A percentile compares a stretch with the other conserved stretches of the same genome.
Conservation (phyloP, 2,888 invertebrate genomes). For the Drosophila dives region DNA sequence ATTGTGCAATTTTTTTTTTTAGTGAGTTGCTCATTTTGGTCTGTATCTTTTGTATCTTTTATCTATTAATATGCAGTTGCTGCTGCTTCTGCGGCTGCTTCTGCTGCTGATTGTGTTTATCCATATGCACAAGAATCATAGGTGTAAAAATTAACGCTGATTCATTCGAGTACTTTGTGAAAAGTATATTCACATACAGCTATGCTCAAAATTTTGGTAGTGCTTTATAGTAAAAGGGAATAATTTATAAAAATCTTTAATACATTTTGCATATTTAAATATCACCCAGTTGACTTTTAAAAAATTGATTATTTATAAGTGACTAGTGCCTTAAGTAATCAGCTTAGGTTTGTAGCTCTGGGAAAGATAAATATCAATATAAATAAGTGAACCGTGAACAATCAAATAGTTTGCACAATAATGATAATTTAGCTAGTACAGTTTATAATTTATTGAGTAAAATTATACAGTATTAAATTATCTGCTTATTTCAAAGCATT, state of each 20-base stretch:
- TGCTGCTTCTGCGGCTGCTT: constrained; percentile 9
- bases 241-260: not conserved
- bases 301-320: not conserved
- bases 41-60: constrained; percentile 31
- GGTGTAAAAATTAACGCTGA: constrained; percentile 75
- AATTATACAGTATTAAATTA: not conserved
- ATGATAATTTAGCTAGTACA: not conserved
- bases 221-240: not conserved
- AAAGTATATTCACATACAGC: constrained; percentile 1
- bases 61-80: constrained; percentile 33
- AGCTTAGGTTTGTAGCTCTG: not conserved
- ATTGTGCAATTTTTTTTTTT: constrained; percentile 70
- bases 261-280: not conserved
- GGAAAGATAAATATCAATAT: not conserved
- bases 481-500: not conserved
- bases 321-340: not conserved
- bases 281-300: constrained; percentile 1
- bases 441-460: not conserved
- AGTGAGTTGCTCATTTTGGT: constrained; percentile 63
- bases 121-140: constrained; percentile 63
- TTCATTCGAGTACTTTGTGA: constrained; percentile 54
- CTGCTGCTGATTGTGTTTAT: constrained; percentile 24
- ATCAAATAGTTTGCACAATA: not conserved
- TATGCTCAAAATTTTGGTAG: not conserved
- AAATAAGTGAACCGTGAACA: not conserved